Conservation (phyloP, 2,888 invertebrate genomes). For the Cephus runcator region DNA sequence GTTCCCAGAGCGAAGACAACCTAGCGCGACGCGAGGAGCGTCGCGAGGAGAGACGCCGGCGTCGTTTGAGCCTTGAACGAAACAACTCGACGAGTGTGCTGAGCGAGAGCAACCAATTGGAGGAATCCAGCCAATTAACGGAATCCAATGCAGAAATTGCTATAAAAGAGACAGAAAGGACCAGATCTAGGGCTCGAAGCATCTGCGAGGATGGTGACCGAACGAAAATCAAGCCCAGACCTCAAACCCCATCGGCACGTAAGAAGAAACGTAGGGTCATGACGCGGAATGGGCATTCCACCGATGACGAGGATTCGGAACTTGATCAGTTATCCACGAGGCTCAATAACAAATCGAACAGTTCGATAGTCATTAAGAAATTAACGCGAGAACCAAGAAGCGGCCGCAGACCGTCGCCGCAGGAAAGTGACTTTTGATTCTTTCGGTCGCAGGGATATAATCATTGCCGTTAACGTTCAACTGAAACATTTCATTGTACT, state of each 20-base stretch:
- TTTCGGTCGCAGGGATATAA: not conserved
- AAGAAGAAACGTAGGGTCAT: slow-evolving; percentile 63
- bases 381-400: slow-evolving; percentile 51
- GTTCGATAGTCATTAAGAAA: slow-evolving; percentile 40
- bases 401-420: slow-evolving; percentile 44
- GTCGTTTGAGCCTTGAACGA: slow-evolving; percentile 26
- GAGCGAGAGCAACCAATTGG: slow-evolving; percentile 2
- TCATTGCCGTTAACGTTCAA: not conserved
- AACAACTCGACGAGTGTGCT: slow-evolving; percentile 24
- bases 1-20: slow-evolving; percentile 54
- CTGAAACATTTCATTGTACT: not conserved
- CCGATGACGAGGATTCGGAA: slow-evolving; percentile 66
- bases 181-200: slow-evolving; percentile 6
- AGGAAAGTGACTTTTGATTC: slow-evolving; percentile 66
- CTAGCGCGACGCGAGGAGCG: slow-evolving; percentile 47
- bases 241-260: slow-evolving; percentile 50
- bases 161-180: not conserved
- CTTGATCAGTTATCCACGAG: slow-evolving; percentile 16
- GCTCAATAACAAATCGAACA: not conserved
- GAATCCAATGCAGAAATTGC: not conserved
- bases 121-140: not conserved
- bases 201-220: slow-evolving; percentile 27
- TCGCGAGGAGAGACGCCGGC: slow-evolving; percentile 45
- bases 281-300: slow-evolving; percentile 59
- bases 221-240: slow-evolving; percentile 31